Base-by-base conservation (phyloP, 2,888 invertebrate species). In the Ophion ventricosus region DNA sequence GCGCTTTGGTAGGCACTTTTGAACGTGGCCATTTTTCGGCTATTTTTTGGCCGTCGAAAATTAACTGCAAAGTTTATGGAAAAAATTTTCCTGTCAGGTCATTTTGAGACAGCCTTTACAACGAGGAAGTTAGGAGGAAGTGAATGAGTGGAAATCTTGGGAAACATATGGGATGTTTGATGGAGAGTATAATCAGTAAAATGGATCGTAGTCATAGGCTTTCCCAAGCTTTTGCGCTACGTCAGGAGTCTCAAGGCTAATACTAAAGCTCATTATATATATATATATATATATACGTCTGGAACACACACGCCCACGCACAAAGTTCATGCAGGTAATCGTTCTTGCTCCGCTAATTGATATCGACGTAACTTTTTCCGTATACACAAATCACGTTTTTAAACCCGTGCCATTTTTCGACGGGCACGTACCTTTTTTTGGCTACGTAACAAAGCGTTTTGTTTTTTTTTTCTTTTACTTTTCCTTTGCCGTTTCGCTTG, bases 331-430 rank as follows among this genome's bases (percentile, higher is more conserved):
- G 54, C 29, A 61, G 59, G 56, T 69, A 59, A 74, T 80, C 69
- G 69, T 80, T 74, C n/a, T 57, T 54, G 35, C 74, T 2, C 23
- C 49, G 61, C 75, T 80, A 75, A 80, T 74, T 80, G 49, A 54
- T 29, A 75, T 75, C 74, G 61, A 61, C 59, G 23, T 57, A 49
- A 75, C 57, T 69, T 77, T 43, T 25, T n/a, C 20, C n/a, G 23
- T 14, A 26, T 11, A 49, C 29, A 26, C 25, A 43, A 61, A 77
- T 59, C 67, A 77, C 76, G 67, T 49, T 67, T 49, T 8, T 2
- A 35, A 20, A 2, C 77, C 49, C 67, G 69, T 77, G 61, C 43
- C 25, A 10, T 23, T 61, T n/a, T 56, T 11, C 63, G 29, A 63
- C 1, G n/a, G 49, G 43, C 49, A 61, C 11, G 20, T 66, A 66